A percentile compares a stretch with the other conserved stretches of the same genome.
These are phyloP conservation scores for Epiblema foenella DNA, from an alignment of 2,888 invertebrate species.

Conservation along the genomic window DNA sequence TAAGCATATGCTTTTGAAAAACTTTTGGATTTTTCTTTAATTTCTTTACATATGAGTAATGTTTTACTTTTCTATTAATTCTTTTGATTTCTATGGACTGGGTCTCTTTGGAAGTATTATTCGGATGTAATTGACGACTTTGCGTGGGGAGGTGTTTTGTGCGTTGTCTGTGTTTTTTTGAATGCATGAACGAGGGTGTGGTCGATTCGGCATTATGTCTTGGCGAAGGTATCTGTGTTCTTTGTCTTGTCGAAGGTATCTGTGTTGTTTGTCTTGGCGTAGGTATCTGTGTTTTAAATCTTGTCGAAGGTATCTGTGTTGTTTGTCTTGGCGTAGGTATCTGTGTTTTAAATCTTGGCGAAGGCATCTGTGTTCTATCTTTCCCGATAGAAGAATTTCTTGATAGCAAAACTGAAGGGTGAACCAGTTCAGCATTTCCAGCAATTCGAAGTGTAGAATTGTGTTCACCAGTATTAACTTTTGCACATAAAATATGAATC, in stretches of 20 bases:
- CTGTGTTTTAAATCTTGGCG: too few relatives aligned
- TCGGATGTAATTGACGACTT: background rate
- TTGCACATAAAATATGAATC: background rate
- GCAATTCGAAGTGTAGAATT: background rate
- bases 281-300: too few relatives aligned
- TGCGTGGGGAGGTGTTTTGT: background rate
- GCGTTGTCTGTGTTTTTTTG: background rate
- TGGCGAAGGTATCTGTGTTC: too few relatives aligned
- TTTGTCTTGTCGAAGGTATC: too few relatives aligned
- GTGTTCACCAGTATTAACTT: background rate
- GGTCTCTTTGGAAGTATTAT: background rate
- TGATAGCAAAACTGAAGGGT: background rate
- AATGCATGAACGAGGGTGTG: background rate
- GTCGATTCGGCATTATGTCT: background rate
- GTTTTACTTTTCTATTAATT: background rate
- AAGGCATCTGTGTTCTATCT: background rate
- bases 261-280: too few relatives aligned
- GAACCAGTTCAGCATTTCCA: background rate
- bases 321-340: too few relatives aligned
- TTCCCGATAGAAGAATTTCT: background rate
- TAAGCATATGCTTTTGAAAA: background rate
- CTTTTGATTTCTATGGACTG: background rate
- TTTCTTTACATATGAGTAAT: slow-evolving; percentile 12
- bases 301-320: background rate
- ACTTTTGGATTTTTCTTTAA: background rate